Evolutionary conservation across 2,797 vertebrate genomes (phyloP), one percentile per base, ranked within the genome.

Genomic region (Cottoperca gobio): DNA sequence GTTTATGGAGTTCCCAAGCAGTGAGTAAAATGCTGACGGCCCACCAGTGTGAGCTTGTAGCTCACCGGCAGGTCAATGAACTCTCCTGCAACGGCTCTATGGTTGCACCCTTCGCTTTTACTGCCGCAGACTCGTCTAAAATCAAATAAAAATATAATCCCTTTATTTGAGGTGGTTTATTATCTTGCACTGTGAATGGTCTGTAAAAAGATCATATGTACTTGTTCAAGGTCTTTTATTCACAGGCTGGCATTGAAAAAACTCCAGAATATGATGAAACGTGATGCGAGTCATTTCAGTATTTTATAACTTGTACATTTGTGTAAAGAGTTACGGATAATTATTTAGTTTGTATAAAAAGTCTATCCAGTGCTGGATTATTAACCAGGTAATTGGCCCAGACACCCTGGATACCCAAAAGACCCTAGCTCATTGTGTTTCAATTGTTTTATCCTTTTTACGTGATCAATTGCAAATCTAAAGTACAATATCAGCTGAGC

Each of bases 1-100:
- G 11, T 94, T 94, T 91, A 93, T 79, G 59, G 84, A 77, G 72
- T 76, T 77, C 79, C 71, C 40, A 40, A 69, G 76, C 50, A 83
- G 74, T 73, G 65, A 74, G 69, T 87, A 88, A 93, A 92, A 86
- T 24, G 76, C 82, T 86, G 89, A 91, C 87, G 63, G 84, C 80
- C 93, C 88, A 80, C 85, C 74, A 74, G 78, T 66, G 70, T 23
- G 55, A 75, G 59, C 58, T 62, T 60, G 61, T 53, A 76, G n/a
- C 75, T 91, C 73, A 91, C 94, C 90, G 81, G 19, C 24, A 79
- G 94, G 92, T 92, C 92, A 84, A 31, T 85, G 92, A 94, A 89
- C 89, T 81, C 60, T 60, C 50, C 54, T 26, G 35, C 54, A 50
- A 76, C 39, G 37, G 57, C 76, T 88, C 90, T 88, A 92, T 73